Evolutionary conservation across 2,888 invertebrate species (phyloP).

Genomic region (Metallyticus violacea): DNA sequence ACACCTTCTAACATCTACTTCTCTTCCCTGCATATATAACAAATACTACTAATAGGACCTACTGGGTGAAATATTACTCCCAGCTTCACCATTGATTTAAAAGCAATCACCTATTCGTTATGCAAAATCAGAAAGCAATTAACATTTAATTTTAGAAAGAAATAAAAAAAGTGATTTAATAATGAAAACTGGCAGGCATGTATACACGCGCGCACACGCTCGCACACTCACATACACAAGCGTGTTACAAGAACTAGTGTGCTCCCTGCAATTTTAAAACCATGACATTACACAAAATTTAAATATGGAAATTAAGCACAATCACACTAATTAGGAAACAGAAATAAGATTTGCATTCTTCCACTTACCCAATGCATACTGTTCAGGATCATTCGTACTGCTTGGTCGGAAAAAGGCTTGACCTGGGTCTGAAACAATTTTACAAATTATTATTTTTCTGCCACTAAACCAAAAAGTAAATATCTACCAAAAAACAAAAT

Average conservation of each 20-base stretch:
- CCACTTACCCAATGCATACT: conserved; percentile 30
- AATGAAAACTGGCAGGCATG: no score
- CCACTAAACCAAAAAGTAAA: conserved; percentile 23
- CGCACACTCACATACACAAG: background rate
- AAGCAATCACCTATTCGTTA: background rate
- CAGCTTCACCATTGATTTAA: background rate
- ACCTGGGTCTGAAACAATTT: conserved; percentile 21
- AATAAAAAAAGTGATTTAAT: no score
- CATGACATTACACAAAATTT: background rate
- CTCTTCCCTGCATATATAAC: no score
- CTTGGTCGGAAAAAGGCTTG: conserved; percentile 26
- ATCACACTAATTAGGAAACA: background rate
- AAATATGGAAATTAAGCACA: conserved; percentile 1
- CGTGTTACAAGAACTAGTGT: conserved; percentile 3
- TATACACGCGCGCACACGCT: background rate
- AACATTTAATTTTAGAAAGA: no score
- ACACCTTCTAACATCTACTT: no score
- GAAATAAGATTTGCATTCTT: background rate
- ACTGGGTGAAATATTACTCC: no score
- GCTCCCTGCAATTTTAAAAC: conserved; percentile 12
- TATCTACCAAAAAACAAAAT: background rate
- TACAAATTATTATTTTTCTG: no score
- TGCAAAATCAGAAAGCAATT: background rate
- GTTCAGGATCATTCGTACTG: conserved; percentile 22
- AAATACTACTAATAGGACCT: no score